Percentiles rank a stretch among this genome's conserved stretches.
phyloP scores from a whole-genome alignment of 2,113 vertebrate species.

The Pterophyllum scalare region DNA sequence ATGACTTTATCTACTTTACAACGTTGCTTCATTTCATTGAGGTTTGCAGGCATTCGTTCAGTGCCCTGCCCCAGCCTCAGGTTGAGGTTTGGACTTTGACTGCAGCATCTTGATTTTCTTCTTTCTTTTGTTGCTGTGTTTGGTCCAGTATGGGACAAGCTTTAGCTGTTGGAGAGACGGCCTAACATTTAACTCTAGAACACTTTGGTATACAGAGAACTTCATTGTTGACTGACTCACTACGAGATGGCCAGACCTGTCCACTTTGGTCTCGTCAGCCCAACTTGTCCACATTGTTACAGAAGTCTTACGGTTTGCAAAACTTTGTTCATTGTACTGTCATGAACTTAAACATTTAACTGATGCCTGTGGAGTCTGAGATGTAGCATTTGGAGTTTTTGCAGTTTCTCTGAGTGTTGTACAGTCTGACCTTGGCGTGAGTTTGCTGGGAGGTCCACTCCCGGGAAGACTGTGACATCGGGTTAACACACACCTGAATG shows the following conservation, averaged over 20 bases:
- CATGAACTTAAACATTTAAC: not conserved
- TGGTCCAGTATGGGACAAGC: not conserved
- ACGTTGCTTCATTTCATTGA: not conserved
- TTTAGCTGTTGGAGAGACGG: not conserved
- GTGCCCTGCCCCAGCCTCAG: not conserved
- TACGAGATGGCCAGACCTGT: not conserved
- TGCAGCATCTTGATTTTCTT: not conserved
- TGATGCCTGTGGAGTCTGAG: not conserved
- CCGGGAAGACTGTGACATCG: too few species aligned
- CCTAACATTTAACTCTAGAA: not conserved
- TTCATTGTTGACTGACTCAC: not conserved
- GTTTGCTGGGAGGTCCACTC: too few species aligned
- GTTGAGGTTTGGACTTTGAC: not conserved
- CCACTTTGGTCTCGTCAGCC: not conserved
- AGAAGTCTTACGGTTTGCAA: not conserved
- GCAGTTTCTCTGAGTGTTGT: not conserved
- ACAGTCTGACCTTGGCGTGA: not conserved
- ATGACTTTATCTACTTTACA: not conserved
- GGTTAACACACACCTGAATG: too few species aligned
- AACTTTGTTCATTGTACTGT: not conserved
- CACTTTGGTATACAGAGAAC: not conserved
- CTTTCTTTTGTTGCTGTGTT: not conserved
- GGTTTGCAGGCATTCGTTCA: not conserved
- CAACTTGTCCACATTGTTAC: not conserved
- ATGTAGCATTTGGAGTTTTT: not conserved